phyloP scores from a whole-genome alignment of 1,140 invertebrate species.

The Euura lappo region DNA sequence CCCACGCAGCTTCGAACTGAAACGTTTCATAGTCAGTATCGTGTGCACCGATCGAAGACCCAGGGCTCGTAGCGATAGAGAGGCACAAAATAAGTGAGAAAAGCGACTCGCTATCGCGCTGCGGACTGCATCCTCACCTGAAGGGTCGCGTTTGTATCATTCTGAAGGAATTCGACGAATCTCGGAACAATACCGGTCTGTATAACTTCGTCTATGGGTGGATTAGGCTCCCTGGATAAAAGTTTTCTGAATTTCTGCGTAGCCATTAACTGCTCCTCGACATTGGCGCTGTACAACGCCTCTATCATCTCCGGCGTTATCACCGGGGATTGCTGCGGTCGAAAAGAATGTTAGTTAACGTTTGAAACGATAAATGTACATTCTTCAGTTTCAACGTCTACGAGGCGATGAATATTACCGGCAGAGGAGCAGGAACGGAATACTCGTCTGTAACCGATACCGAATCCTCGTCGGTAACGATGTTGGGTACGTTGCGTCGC shows the following conservation, averaged over 20 bases:
- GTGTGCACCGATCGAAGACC: too few species aligned
- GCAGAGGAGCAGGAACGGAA: constrained; percentile 36
- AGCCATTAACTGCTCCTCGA: constrained; percentile 83
- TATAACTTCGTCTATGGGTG: constrained; percentile 99
- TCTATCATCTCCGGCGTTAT: constrained; percentile 84
- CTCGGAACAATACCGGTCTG: constrained; percentile 93
- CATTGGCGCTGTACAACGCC: constrained; percentile 81
- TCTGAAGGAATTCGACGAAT: constrained; percentile 94
- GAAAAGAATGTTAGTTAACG: constrained; percentile 45
- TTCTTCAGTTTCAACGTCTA: neutral
- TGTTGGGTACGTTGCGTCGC: constrained; percentile 80
- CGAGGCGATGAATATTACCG: constrained; percentile 31
- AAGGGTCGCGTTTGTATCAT: constrained; percentile 81
- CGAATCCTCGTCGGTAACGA: constrained; percentile 63
- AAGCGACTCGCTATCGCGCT: too few species aligned
- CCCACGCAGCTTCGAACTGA: constrained; percentile 98
- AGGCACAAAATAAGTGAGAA: too few species aligned
- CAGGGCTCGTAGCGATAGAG: too few species aligned
- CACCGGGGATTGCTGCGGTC: constrained; percentile 47
- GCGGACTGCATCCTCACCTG: constrained; percentile 67
- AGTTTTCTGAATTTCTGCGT: constrained; percentile 96
- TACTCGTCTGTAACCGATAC: constrained; percentile 47
- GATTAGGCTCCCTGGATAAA: constrained; percentile 94
- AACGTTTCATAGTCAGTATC: constrained; percentile 30
- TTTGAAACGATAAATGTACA: constrained; percentile 31